A percentile compares a stretch with the other conserved stretches of the same genome.
Evolutionary conservation across 2,888 invertebrate species (phyloP).

Genomic region (Phengaris alcon): DNA sequence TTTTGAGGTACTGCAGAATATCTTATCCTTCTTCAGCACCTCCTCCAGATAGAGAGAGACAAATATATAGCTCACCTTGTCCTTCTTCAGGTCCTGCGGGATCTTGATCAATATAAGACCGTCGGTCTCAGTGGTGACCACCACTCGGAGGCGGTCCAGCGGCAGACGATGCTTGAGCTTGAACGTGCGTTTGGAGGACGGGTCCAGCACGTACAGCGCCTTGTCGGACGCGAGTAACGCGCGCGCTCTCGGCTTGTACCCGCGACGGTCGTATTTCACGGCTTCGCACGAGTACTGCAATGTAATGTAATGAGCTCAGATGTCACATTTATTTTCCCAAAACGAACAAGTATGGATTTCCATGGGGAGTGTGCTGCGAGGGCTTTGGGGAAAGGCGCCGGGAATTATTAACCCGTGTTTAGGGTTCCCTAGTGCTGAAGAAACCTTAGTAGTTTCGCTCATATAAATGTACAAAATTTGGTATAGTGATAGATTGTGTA

Average conservation of each 20-base stretch:
- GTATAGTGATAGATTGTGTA: no score
- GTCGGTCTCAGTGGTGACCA: conserved; percentile 90
- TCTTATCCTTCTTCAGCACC: no score
- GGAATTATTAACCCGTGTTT: no score
- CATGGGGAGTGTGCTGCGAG: no score
- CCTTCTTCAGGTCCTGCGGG: conserved; percentile 89
- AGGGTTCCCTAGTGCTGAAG: no score
- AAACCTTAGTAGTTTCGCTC: no score
- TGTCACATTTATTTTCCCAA: no score
- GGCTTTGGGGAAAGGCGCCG: no score
- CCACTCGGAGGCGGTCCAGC: conserved; percentile 85
- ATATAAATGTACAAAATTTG: no score
- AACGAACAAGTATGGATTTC: no score
- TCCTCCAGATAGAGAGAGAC: neutral
- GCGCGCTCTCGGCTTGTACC: conserved; percentile 92
- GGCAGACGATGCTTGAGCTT: conserved; percentile 92
- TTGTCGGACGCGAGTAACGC: conserved; percentile 87
- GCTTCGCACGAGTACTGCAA: conserved; percentile 85
- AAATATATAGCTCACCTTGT: conserved; percentile 60
- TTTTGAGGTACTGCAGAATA: no score
- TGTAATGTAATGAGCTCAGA: no score
- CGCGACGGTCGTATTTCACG: conserved; percentile 94
- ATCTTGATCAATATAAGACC: conserved; percentile 89
- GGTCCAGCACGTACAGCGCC: conserved; percentile 88
- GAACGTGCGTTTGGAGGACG: conserved; percentile 76